Evolutionary conservation across 2,113 vertebrate species (phyloP), one percentile per base, ranked within the genome.

Genomic region (Ahaetulla prasina): DNA sequence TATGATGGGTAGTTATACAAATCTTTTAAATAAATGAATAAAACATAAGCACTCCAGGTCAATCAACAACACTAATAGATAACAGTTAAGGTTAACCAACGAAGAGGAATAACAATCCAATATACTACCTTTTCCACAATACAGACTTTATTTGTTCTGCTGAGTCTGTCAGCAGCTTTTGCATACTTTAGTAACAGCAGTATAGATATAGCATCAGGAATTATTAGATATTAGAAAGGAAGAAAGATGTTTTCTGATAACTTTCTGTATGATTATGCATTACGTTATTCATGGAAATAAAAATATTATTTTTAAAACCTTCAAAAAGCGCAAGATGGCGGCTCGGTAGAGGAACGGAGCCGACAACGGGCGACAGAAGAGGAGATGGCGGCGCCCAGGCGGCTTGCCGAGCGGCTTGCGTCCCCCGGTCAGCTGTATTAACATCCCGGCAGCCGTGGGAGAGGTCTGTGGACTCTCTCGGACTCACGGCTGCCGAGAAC

Each of bases 251-350:
- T 74, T 74, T 74, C n/a, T 20, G 16, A 80, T 80, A 80, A 80
- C 35, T 22, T 80, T 39, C 45, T 30, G 45, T 45, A 47, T 49
- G 85, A 5, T 86, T 27, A n/a, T 89, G 39, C 11, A 14, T 52
- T 54, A 85, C 60, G 89, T 94, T 90, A 92, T 35, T 96, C 85
- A 47, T 91, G 35, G 43, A 91, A 90, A 88, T 89, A 89, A 74
- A 90, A 95, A 94, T 86, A 88, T 89, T 95, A 68, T 57, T 96
- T 94, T 92, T 93, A 91, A 93, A 94, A 16, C 49, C 92, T 94
- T 96, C 91, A 25, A 53, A 90, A n/a, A 90, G 68, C n/a, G n/a
- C n/a, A n/a, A n/a, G n/a, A n/a, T n/a, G n/a, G n/a, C n/a, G n/a
- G n/a, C n/a, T n/a, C n/a, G n/a, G n/a, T n/a, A n/a, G n/a, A n/a